phyloP scores from a whole-genome alignment of 2,888 invertebrate genomes.

The Helleia helle region DNA sequence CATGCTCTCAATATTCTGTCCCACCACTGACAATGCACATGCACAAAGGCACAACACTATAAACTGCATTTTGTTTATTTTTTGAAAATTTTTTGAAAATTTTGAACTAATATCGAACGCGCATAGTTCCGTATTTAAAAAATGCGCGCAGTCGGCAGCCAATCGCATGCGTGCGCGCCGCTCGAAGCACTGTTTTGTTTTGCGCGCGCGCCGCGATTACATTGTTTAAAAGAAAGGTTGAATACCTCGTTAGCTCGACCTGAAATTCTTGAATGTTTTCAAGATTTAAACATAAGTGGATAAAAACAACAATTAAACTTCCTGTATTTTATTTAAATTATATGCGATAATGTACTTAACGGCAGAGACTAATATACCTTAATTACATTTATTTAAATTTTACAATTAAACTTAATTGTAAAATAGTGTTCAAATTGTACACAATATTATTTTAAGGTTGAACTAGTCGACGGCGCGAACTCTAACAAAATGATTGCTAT shows the following conservation, averaged over 20 bases:
- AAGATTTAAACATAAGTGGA: too few relatives aligned
- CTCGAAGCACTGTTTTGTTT: constrained; percentile 28
- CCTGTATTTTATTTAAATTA: too few relatives aligned
- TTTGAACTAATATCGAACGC: constrained; percentile 18
- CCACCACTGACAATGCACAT: constrained; percentile 36
- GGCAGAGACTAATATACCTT: too few relatives aligned
- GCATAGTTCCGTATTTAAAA: constrained; percentile 14
- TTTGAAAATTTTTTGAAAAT: constrained; percentile 11
- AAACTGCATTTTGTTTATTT: constrained; percentile 18
- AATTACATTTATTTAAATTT: too few relatives aligned
- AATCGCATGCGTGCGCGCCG: constrained; percentile 35
- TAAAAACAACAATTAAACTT: neutral
- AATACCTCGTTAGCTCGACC: constrained; percentile 15
- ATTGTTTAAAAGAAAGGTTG: constrained; percentile 21
- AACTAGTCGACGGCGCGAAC: too few relatives aligned
- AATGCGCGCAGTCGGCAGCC: constrained; percentile 12
- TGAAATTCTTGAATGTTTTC: too few relatives aligned
- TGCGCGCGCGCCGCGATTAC: constrained; percentile 19
- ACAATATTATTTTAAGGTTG: too few relatives aligned
- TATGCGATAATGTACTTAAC: too few relatives aligned
- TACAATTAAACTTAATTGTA: too few relatives aligned
- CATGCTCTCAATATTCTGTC: constrained; percentile 47
- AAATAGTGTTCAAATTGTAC: too few relatives aligned
- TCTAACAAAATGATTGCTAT: too few relatives aligned
- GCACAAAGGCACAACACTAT: constrained; percentile 32